Base-by-base conservation (phyloP, 2,797 vertebrate species). In the Sebastes goodei region DNA sequence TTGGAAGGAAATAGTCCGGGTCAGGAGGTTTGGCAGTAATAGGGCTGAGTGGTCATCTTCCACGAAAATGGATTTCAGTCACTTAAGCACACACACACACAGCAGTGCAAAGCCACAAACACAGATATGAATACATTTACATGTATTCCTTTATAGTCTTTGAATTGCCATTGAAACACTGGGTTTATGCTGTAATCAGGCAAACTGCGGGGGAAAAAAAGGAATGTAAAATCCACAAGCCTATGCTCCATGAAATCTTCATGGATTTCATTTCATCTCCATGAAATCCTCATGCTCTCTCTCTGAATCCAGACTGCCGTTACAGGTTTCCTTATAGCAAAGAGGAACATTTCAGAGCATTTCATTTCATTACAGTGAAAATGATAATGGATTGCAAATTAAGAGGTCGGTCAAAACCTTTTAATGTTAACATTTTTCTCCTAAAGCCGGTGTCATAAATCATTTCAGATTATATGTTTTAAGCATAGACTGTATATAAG, bases 241-340 rank as follows among this genome's bases (percentile, higher is more conserved):
- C 15, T 56, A 7, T 32, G 46, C 53, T 21, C 71, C 38, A 49
- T 76, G 59, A 79, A 63, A 81, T 83, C 69, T 73, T 67, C 67
- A 73, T 66, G 77, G 67, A 80, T 68, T 74, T 57, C 5, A 56
- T 68, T 80, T 83, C 32, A 78, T 83, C 71, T 73, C 66, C 17
- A 49, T 80, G 62, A 80, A 87, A 80, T 71, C 67, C 57, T 74
- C 15, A 21, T 2, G 49, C 29, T 68, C 20, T 32, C 20, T 32
- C 15, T 64, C 23, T 61, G 57, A 56, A 73, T 42, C 42, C 57
- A 27, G 5, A 23, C 32, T 15, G 56, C 12, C 67, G 71, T 33
- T 33, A 27, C 1, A 57, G 12, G 30, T 65, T 73, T 70, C 38
- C 38, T 57, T 15, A 46, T 6, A 27, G 32, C 65, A 65, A 15